These are phyloP conservation scores for Sturmia bella DNA, from an alignment of 2,888 invertebrate species.

Conservation along the genomic window DNA sequence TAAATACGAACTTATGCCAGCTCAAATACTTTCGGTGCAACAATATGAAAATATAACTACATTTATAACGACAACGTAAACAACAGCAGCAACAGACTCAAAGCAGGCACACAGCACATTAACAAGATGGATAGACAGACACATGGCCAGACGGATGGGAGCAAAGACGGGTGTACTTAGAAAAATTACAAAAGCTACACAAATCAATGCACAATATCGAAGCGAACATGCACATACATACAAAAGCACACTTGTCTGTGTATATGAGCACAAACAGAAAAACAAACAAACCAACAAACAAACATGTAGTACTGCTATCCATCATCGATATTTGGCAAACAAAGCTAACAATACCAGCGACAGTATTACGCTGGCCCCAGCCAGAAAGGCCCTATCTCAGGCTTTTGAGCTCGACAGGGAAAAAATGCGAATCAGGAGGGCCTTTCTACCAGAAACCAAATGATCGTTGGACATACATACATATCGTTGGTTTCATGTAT, in stretches of 20 bases:
- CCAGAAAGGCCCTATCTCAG: no score
- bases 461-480: no score
- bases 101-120: constrained; percentile 28
- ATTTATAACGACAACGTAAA: constrained; percentile 15
- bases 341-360: constrained; percentile 8
- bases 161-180: constrained; percentile 20
- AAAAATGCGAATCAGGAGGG: no score
- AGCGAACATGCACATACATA: constrained; percentile 11
- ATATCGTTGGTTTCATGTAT: no score
- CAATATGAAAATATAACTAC: constrained; percentile 47
- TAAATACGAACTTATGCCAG: constrained; percentile 68
- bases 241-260: neutral
- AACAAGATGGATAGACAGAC: constrained; percentile 58
- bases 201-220: constrained; percentile 58
- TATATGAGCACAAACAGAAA: no score
- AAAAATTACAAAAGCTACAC: constrained; percentile 14
- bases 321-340: constrained; percentile 24
- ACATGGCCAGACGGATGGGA: constrained; percentile 29
- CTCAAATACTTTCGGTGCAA: constrained; percentile 54
- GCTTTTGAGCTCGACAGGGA: no score
- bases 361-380: no score
- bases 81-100: constrained; percentile 23
- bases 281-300: no score
- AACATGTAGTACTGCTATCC: neutral
- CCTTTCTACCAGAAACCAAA: no score